Evolutionary conservation across 2,797 vertebrate species (phyloP), one percentile per base, ranked within the genome.

Genomic region (Syngnathus rostellatus): DNA sequence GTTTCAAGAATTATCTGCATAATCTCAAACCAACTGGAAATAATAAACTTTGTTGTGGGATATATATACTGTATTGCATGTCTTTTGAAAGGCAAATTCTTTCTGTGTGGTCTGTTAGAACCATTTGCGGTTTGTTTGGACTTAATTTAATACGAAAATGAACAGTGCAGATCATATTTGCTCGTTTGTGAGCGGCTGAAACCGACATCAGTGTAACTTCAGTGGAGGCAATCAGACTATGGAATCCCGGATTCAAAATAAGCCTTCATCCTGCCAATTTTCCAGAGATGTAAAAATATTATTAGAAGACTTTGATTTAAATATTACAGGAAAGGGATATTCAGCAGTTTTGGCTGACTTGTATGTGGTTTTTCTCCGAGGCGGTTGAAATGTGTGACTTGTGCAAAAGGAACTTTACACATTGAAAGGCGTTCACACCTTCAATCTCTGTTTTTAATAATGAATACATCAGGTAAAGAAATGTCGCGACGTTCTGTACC

Each of bases 321-420:
- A 62, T 72, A 62, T 63, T 64, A 50, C 50, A 63, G 63, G 54
- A 55, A 43, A 72, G 53, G 70, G 46, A 74, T 62, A 46, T 39
- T 65, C 17, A 21, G 12, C 62, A 54, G 10, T 12, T 23, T 43
- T 10, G n/a, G n/a, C 38, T n/a, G 21, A 40, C 9, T 17, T 8
- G 17, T 43, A 7, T 65, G 25, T 74, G 45, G 66, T 31, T 37
- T 58, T 68, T 84, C 73, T 82, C 25, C 5, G 73, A 76, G 69
- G 67, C 63, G 72, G 77, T 79, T 86, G 70, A 80, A 81, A 72
- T 76, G 23, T 72, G 72, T 74, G 77, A 53, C 73, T 61, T 61
- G 2, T 53, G 64, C 67, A 80, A 76, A 81, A 83, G 80, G 68
- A 54, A 21, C 19, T 16, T 48, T 17, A 17, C 14, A 17, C 45